Percentiles rank a stretch among this genome's conserved stretches.
Conservation (phyloP, 2,113 vertebrate genomes). For the Electrona antarctica region DNA sequence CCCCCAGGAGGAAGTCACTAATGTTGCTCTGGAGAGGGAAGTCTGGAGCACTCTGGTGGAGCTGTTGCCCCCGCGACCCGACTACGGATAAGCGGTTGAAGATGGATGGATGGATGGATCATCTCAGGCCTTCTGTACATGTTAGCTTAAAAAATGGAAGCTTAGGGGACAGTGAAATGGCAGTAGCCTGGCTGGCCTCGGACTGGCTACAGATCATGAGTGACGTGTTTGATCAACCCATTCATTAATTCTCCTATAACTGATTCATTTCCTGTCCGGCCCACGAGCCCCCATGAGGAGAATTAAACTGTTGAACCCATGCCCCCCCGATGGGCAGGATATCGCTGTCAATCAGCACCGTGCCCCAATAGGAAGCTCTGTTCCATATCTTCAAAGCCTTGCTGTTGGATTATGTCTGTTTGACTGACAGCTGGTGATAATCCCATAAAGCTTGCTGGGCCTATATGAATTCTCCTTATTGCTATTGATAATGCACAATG, state of each 20-base stretch:
- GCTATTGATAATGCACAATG: no score
- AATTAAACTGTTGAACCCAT: neutral
- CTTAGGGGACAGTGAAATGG: neutral
- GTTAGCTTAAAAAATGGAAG: neutral
- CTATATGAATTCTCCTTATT: no score
- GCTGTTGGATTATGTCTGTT: neutral
- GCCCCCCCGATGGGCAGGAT: neutral
- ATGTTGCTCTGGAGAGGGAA: no score
- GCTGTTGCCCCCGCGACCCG: no score
- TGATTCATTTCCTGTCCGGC: neutral
- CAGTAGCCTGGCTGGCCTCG: neutral
- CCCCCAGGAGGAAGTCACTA: no score
- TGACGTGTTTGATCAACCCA: neutral
- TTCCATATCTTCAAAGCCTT: neutral
- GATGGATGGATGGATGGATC: no score
- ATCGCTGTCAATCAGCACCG: neutral
- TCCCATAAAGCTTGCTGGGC: neutral
- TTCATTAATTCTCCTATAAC: neutral
- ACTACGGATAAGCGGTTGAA: no score
- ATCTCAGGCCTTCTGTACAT: neutral
- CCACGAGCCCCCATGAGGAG: neutral
- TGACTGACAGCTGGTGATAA: neutral
- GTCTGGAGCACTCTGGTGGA: no score
- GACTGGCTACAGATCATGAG: neutral
- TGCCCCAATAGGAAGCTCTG: neutral